These are phyloP conservation scores for Tribolium madens DNA, from an alignment of 1,140 invertebrate species.

Conservation along the genomic window DNA sequence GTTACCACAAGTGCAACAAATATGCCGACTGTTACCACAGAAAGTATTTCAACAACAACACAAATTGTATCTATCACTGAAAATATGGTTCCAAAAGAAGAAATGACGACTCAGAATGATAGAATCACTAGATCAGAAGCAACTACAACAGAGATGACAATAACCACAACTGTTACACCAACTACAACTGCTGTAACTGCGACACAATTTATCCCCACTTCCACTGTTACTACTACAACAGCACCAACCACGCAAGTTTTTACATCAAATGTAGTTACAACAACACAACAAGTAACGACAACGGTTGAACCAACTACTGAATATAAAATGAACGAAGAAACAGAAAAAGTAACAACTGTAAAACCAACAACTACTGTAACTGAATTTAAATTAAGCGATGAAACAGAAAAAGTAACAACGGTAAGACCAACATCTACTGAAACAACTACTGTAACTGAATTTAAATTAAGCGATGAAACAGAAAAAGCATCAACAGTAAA, in stretches of 20 bases:
- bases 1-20: slow-evolving; percentile 30
- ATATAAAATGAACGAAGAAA: slow-evolving; percentile 37
- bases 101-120: neutral
- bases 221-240: slow-evolving; percentile 39
- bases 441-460: slow-evolving; percentile 16
- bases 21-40: slow-evolving; percentile 13
- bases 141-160: slow-evolving; percentile 50
- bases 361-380: slow-evolving; percentile 16
- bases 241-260: slow-evolving; percentile 52
- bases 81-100: too few relatives aligned
- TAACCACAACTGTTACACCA: slow-evolving; percentile 39
- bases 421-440: slow-evolving; percentile 14
- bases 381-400: slow-evolving; percentile 39
- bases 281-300: slow-evolving; percentile 18
- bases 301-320: slow-evolving; percentile 29
- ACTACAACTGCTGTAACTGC: slow-evolving; percentile 50
- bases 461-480: slow-evolving; percentile 28
- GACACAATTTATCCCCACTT: slow-evolving; percentile 51
- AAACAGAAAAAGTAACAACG: slow-evolving; percentile 38
- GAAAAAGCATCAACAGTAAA: neutral
- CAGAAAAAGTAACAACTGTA: slow-evolving; percentile 37
- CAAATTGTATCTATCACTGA: too few relatives aligned
- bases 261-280: slow-evolving; percentile 42
- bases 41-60: neutral
- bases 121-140: neutral